These are phyloP conservation scores for Coluber constrictor DNA, from an alignment of 2,797 vertebrate genomes.

Conservation along the genomic window DNA sequence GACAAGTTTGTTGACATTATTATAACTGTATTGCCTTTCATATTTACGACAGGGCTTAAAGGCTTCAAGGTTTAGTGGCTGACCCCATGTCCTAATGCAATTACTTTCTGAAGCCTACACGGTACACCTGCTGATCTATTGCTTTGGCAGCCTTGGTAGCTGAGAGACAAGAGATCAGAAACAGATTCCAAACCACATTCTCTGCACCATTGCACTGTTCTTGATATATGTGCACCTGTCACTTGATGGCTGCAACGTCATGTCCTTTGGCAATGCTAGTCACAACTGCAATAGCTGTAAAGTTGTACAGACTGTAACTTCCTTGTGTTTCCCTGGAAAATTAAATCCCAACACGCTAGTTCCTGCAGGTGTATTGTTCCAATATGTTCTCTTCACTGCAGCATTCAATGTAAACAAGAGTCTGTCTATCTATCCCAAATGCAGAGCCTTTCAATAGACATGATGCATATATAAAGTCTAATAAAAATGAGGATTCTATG, in stretches of 20 bases:
- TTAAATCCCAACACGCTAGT: background rate
- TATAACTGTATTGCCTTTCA: background rate
- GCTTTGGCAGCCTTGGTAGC: background rate
- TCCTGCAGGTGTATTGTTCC: background rate
- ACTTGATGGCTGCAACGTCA: background rate
- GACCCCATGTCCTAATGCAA: background rate
- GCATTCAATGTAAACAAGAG: background rate
- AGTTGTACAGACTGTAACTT: background rate
- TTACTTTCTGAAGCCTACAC: background rate
- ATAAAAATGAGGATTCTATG: background rate
- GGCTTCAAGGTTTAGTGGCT: background rate
- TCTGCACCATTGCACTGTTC: background rate
- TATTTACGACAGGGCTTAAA: background rate
- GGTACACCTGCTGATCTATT: background rate
- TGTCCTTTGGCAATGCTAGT: background rate
- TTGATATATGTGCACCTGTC: background rate
- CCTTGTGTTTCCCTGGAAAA: background rate
- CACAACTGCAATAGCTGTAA: background rate
- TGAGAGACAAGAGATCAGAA: background rate
- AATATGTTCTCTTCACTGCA: background rate
- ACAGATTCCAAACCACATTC: background rate
- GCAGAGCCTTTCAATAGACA: background rate
- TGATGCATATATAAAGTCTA: background rate
- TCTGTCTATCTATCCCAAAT: background rate
- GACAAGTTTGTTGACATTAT: background rate